Percentiles rank a stretch among this genome's conserved stretches.
These are phyloP conservation scores for Lethenteron reissneri DNA, from an alignment of 2,113 vertebrate species.

Conservation along the genomic window DNA sequence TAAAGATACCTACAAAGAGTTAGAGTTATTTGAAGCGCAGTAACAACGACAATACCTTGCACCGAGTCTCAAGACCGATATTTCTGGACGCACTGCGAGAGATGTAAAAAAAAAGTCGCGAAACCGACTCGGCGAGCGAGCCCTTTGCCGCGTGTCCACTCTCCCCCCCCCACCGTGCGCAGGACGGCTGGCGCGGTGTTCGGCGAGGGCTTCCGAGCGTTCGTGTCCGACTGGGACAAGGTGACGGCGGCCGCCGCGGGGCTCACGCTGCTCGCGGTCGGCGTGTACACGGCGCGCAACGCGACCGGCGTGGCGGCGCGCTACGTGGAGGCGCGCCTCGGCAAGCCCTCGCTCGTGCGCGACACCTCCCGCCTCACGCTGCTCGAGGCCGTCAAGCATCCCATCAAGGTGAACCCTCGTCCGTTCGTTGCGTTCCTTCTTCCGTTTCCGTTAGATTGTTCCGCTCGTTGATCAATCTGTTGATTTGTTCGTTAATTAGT, in stretches of 20 bases:
- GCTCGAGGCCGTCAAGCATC: conserved; percentile 55
- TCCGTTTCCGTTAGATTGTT: neutral
- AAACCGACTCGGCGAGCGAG: too few species aligned
- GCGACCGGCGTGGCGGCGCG: conserved; percentile 51
- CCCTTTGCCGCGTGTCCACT: too few species aligned
- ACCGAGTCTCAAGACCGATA: too few species aligned
- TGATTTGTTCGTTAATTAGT: too few species aligned
- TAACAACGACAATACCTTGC: too few species aligned
- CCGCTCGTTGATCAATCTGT: too few species aligned
- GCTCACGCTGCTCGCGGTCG: conserved; percentile 58
- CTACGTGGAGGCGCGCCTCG: conserved; percentile 61
- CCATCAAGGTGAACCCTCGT: conserved; percentile 36
- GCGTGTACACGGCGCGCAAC: conserved; percentile 68
- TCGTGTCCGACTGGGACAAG: conserved; percentile 93
- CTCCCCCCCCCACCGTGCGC: too few species aligned
- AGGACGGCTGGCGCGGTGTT: conserved; percentile 83
- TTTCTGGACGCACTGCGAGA: too few species aligned
- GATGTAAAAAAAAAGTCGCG: too few species aligned
- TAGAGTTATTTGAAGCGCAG: too few species aligned
- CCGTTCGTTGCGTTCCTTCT: neutral
- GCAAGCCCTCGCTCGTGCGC: conserved; percentile 71
- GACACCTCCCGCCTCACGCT: conserved; percentile 66
- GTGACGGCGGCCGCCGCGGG: conserved; percentile 81
- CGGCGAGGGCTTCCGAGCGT: conserved; percentile 78
- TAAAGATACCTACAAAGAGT: too few species aligned